A percentile compares a stretch with the other conserved stretches of the same genome.
Evolutionary conservation across 2,113 vertebrate genomes (phyloP).

Genomic region (Eurystomus gularis): DNA sequence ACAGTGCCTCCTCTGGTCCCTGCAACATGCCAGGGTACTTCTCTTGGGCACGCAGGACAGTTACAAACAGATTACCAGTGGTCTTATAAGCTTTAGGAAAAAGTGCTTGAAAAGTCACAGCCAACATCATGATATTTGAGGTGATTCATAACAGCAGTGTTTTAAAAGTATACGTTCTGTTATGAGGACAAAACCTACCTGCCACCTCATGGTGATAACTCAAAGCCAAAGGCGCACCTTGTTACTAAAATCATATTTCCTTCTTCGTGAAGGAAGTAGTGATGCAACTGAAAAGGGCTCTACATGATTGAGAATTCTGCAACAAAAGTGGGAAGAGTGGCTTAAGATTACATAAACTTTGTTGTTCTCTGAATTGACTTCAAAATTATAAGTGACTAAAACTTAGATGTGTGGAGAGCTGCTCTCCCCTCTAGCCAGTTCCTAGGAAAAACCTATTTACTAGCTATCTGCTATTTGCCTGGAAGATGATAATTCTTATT

Average conservation of each 20-base stretch:
- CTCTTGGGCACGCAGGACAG: neutral
- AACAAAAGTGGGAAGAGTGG: constrained; percentile 2
- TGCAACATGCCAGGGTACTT: neutral
- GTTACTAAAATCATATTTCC: neutral
- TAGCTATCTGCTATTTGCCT: constrained; percentile 8
- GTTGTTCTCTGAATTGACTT: constrained; percentile 40
- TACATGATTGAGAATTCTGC: constrained; percentile 9
- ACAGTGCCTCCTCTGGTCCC: neutral
- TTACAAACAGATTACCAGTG: rapidly evolving
- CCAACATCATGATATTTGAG: neutral
- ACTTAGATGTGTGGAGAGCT: constrained; percentile 7
- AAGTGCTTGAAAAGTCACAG: neutral
- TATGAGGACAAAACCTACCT: neutral
- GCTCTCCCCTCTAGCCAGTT: constrained; percentile 8
- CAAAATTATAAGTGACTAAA: constrained; percentile 53
- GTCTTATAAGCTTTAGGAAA: neutral
- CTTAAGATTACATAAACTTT: constrained; percentile 35
- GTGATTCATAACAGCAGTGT: neutral
- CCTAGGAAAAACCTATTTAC: constrained; percentile 27
- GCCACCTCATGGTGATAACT: neutral
- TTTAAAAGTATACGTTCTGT: neutral
- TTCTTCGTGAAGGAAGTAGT: constrained; percentile 8
- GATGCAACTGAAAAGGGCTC: neutral
- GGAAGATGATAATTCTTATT: constrained; percentile 18
- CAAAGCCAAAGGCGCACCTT: neutral